A percentile compares a stretch with the other conserved stretches of the same genome.
phyloP scores from a whole-genome alignment of 2,797 vertebrate species.

The Gouania willdenowi region DNA sequence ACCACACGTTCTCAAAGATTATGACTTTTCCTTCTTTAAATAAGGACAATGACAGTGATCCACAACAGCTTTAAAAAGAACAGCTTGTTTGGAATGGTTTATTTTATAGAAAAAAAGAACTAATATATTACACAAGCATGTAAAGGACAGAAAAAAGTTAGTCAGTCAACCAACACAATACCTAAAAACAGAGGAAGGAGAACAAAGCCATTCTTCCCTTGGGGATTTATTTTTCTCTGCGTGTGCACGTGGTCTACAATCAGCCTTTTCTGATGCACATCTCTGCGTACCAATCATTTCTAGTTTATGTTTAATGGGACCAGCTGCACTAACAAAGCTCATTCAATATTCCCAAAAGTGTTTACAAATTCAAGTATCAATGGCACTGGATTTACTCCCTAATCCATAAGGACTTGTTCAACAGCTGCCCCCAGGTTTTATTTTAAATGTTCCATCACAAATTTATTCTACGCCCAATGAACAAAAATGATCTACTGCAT shows the following conservation, averaged over 20 bases:
- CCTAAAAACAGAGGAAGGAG: too few species aligned
- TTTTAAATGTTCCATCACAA: too few species aligned
- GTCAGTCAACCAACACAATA: constrained; percentile 38
- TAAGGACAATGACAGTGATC: background rate
- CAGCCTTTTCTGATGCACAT: background rate
- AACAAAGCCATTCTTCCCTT: constrained; percentile 31
- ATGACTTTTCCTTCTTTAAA: too few species aligned
- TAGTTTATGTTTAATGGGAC: background rate
- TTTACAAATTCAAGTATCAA: constrained; percentile 23
- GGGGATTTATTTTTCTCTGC: constrained; percentile 29
- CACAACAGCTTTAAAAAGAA: background rate
- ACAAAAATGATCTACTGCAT: constrained; percentile 30
- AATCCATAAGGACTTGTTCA: constrained; percentile 1
- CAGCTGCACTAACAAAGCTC: background rate
- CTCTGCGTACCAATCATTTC: too few species aligned
- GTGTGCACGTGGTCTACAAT: constrained; percentile 23
- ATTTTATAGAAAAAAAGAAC: constrained; percentile 53
- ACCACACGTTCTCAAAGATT: background rate
- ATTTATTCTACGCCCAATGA: too few species aligned
- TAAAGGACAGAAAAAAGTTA: constrained; percentile 46
- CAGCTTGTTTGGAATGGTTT: constrained; percentile 32
- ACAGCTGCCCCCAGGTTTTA: too few species aligned
- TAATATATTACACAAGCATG: constrained; percentile 63
- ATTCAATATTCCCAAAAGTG: background rate
- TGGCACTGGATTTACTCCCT: constrained; percentile 6